A percentile compares a stretch with the other conserved stretches of the same genome.
phyloP scores from a whole-genome alignment of 2,113 vertebrate genomes.

The Pantherophis guttatus region DNA sequence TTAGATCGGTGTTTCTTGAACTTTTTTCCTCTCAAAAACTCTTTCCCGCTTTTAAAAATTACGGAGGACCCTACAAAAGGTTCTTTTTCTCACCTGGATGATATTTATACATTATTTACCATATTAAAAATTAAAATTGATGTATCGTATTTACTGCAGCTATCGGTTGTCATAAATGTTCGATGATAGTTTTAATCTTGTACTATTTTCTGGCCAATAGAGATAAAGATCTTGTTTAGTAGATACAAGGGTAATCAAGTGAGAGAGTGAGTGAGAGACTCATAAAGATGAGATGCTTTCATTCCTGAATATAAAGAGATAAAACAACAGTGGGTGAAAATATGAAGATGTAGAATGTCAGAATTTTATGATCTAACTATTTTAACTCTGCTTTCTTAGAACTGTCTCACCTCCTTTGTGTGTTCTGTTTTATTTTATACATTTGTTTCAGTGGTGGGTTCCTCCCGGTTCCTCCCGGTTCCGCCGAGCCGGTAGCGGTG shows the following conservation, averaged over 20 bases:
- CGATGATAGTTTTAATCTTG: neutral
- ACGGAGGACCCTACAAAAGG: neutral
- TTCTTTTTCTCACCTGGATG: neutral
- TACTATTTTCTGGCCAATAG: constrained; percentile 37
- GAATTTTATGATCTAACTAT: constrained; percentile 20
- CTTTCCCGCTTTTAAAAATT: neutral
- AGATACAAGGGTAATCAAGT: constrained; percentile 49
- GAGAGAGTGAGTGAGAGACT: constrained; percentile 38
- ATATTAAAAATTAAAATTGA: neutral
- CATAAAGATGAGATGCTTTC: constrained; percentile 16
- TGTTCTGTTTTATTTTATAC: constrained; percentile 20
- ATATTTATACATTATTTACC: neutral
- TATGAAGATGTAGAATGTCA: neutral
- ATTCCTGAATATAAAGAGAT: constrained; percentile 29
- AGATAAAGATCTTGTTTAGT: constrained; percentile 50
- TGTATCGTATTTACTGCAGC: neutral
- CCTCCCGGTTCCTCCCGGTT: no score
- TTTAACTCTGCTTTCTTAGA: constrained; percentile 28
- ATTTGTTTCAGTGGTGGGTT: neutral
- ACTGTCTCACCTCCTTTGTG: neutral
- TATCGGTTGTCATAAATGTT: neutral
- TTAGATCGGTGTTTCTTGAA: neutral
- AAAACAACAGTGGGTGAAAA: neutral
- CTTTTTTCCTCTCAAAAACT: neutral
- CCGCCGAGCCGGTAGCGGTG: no score